phyloP scores from a whole-genome alignment of 2,113 vertebrate genomes.

The Callipepla californica region DNA sequence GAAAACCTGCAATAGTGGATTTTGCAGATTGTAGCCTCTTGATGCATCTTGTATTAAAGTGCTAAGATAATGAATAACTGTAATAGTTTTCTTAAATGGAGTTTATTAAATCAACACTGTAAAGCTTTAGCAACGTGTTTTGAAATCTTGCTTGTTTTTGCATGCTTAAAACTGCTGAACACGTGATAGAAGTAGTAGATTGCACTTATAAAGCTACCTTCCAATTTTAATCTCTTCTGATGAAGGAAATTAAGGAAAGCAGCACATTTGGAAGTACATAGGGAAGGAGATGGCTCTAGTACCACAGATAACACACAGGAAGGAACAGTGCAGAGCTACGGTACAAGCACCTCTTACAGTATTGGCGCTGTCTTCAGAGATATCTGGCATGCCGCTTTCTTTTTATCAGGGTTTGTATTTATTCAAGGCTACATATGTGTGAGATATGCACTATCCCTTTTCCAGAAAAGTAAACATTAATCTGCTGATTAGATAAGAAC shows the following conservation, averaged over 20 bases:
- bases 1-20: not conserved
- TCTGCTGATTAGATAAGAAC: not conserved
- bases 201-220: conserved; percentile 73
- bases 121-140: not conserved
- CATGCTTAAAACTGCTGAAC: conserved; percentile 63
- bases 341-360: conserved; percentile 85
- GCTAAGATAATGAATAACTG: not conserved
- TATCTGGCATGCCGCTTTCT: conserved; percentile 96
- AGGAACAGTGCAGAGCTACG: conserved; percentile 87
- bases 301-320: conserved; percentile 98
- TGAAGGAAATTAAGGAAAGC: conserved; percentile 99
- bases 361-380: conserved; percentile 94
- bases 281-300: conserved; percentile 99
- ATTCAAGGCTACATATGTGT: conserved; percentile 67
- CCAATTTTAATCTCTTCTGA: conserved; percentile 86
- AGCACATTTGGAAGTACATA: conserved; percentile 97
- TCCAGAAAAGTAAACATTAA: conserved; percentile 51
- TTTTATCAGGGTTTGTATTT: conserved; percentile 99
- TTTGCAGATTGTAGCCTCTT: not conserved
- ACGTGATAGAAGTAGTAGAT: conserved; percentile 40
- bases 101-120: not conserved
- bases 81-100: not conserved
- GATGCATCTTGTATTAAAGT: not conserved
- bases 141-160: conserved; percentile 57
- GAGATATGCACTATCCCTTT: conserved; percentile 75